Evolutionary conservation across 2,888 invertebrate genomes (phyloP).

Genomic region (Andrena hattorfiana): DNA sequence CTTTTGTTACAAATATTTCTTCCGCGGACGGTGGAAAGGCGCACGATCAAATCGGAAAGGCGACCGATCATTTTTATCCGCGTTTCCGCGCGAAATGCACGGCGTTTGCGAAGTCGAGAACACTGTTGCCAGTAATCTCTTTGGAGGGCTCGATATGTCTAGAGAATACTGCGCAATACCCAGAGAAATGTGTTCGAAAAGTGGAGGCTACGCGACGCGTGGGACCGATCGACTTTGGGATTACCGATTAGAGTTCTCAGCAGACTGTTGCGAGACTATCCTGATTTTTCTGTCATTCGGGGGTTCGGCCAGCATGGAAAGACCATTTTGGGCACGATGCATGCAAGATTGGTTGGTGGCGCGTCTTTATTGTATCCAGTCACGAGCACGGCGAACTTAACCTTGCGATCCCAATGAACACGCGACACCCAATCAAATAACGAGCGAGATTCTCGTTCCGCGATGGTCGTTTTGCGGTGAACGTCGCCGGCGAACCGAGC

Average conservation of each 20-base stretch:
- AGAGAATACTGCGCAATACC: neutral
- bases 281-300: too few species aligned
- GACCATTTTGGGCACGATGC: too few species aligned
- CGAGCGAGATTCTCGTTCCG: constrained; percentile 45
- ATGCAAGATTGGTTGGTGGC: neutral
- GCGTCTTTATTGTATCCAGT: constrained; percentile 34
- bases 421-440: constrained; percentile 47
- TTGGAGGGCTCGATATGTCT: neutral
- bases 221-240: too few species aligned
- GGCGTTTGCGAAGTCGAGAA: neutral
- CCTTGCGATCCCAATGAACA: constrained; percentile 42
- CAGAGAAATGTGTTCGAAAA: neutral
- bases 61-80: neutral
- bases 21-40: neutral
- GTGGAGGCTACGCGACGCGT: neutral
- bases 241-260: too few species aligned
- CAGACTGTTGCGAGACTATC: too few species aligned
- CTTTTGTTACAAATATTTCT: constrained; percentile 35
- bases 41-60: neutral
- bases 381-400: constrained; percentile 50
- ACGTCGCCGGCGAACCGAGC: constrained; percentile 35
- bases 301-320: too few species aligned
- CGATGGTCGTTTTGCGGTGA: constrained; percentile 59
- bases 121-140: neutral
- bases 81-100: neutral